A percentile compares a stretch with the other conserved stretches of the same genome.
phyloP scores from a whole-genome alignment of 2,888 invertebrate genomes.

The Carterocephalus palaemon region DNA sequence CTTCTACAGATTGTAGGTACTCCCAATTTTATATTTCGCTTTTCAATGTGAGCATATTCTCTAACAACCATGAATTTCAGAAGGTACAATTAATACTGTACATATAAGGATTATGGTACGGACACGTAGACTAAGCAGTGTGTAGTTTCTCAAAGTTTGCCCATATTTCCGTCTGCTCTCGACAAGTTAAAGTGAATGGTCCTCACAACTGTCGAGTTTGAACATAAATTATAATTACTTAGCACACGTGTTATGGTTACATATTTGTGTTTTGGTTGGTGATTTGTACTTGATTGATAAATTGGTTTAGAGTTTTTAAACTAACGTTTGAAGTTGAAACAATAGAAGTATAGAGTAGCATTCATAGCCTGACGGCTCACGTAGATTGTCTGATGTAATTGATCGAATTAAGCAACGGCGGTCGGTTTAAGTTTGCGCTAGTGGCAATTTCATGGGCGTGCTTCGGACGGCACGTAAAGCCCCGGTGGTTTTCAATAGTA shows the following conservation, averaged over 20 bases:
- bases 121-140: conserved; percentile 17
- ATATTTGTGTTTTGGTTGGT: not conserved
- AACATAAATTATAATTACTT: conserved; percentile 24
- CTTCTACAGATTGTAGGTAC: no score
- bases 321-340: no score
- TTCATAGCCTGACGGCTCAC: no score
- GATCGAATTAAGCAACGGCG: no score
- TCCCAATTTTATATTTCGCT: no score
- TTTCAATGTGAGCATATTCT: no score
- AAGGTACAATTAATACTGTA: not conserved
- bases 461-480: no score
- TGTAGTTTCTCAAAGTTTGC: conserved; percentile 23
- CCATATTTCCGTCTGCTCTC: conserved; percentile 27
- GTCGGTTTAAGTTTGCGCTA: no score
- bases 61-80: not conserved
- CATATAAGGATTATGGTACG: conserved; percentile 3
- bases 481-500: no score
- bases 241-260: conserved; percentile 12
- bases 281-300: conserved; percentile 2
- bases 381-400: no score
- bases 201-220: conserved; percentile 23
- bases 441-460: no score
- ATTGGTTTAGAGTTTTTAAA: not conserved
- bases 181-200: conserved; percentile 27
- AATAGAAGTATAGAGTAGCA: no score